These are phyloP conservation scores for Eurosta solidaginis DNA, from an alignment of 1,140 invertebrate genomes.

Conservation along the genomic window DNA sequence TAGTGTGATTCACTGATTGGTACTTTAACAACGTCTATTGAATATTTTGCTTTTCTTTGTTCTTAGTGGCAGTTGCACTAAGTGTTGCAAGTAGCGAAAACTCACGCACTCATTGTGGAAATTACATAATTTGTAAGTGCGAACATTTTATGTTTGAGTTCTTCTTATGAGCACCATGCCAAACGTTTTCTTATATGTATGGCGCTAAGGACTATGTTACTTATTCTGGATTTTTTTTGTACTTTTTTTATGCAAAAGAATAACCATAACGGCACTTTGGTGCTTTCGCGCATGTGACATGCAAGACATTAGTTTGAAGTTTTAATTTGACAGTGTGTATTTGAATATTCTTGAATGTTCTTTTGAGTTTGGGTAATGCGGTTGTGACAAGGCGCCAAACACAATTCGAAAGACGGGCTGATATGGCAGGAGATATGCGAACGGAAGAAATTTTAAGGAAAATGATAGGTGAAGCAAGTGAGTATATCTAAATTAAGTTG, in stretches of 20 bases:
- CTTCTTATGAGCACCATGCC: not conserved
- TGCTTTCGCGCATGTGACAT: conserved; percentile 3
- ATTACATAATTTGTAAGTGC: conserved; percentile 23
- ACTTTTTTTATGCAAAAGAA: not conserved
- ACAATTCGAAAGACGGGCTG: not conserved
- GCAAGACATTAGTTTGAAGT: conserved; percentile 19
- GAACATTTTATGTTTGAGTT: conserved; percentile 10
- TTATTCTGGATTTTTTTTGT: not conserved
- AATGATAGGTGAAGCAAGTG: too few species aligned
- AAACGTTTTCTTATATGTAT: not conserved
- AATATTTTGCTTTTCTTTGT: not conserved
- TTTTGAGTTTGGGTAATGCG: too few species aligned
- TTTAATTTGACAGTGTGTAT: conserved; percentile 23
- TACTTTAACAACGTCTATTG: too few species aligned
- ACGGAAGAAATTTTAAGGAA: not conserved
- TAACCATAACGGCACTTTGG: not conserved
- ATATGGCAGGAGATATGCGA: too few species aligned
- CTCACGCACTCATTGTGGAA: conserved; percentile 13
- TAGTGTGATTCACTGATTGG: too few species aligned
- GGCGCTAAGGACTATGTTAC: not conserved
- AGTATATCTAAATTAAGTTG: too few species aligned
- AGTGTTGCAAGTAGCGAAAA: conserved; percentile 22
- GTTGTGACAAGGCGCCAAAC: not conserved
- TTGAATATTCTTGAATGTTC: not conserved
- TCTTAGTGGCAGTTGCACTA: conserved; percentile 23